phyloP scores from a whole-genome alignment of 2,113 vertebrate species.

The Labeo catla region DNA sequence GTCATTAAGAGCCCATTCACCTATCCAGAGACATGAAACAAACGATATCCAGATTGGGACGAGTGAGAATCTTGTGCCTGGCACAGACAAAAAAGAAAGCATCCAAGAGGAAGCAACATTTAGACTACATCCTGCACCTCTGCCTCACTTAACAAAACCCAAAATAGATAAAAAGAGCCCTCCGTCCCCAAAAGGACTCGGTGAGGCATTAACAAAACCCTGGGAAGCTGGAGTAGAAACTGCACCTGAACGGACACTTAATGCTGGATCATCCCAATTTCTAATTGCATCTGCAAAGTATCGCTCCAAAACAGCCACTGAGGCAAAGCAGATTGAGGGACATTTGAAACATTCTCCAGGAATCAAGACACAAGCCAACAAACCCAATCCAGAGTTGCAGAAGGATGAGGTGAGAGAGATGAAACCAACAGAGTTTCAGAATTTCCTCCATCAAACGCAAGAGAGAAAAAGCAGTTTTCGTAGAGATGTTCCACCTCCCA shows the following conservation, averaged over 20 bases:
- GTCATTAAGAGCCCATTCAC: neutral
- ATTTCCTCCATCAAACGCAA: neutral
- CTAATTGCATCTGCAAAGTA: slow-evolving; percentile 75
- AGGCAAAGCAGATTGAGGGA: slow-evolving; percentile 49
- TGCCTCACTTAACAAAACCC: slow-evolving; percentile 23
- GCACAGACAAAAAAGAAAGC: neutral
- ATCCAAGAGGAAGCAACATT: neutral
- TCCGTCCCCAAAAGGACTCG: neutral
- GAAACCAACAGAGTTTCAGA: slow-evolving; percentile 32
- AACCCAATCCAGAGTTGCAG: neutral
- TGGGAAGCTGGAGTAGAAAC: slow-evolving; percentile 25
- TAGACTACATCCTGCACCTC: slow-evolving; percentile 35
- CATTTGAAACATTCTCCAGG: slow-evolving; percentile 60
- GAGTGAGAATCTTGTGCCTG: neutral
- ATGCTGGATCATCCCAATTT: slow-evolving; percentile 66
- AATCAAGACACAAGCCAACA: neutral
- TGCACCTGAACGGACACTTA: neutral
- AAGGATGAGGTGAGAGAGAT: slow-evolving; percentile 22
- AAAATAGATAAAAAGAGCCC: neutral
- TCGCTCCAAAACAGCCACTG: slow-evolving; percentile 61
- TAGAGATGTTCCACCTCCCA: slow-evolving; percentile 23
- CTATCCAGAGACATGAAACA: neutral
- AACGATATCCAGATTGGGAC: neutral
- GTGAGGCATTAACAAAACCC: neutral
- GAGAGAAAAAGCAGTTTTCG: slow-evolving; percentile 41